phyloP scores from a whole-genome alignment of 1,140 invertebrate genomes.

The Eumeta japonica region DNA sequence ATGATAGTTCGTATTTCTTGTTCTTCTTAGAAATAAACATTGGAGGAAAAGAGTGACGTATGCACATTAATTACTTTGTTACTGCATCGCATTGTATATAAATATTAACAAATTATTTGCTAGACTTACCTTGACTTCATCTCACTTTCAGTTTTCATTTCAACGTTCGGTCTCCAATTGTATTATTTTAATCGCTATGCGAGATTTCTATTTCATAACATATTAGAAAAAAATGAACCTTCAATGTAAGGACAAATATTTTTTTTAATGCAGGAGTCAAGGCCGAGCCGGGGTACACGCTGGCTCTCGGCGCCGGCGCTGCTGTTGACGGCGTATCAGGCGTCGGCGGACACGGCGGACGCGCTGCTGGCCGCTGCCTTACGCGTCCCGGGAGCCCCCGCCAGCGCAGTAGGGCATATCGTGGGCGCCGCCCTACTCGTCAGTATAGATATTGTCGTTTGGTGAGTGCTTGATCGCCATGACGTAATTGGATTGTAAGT shows the following conservation, averaged over 20 bases:
- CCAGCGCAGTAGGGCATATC: conserved; percentile 20
- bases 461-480: conserved; percentile 25
- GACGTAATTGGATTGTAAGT: too few species aligned
- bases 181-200: too few species aligned
- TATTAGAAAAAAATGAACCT: background rate
- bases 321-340: conserved; percentile 34
- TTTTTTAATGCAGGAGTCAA: conserved; percentile 29
- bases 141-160: too few species aligned
- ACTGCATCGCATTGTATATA: too few species aligned
- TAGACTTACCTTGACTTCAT: too few species aligned
- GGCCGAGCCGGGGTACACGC: conserved; percentile 37
- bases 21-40: background rate
- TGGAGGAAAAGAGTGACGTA: too few species aligned
- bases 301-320: conserved; percentile 41
- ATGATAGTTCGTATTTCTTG: conserved; percentile 3
- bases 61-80: too few species aligned
- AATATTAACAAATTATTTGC: too few species aligned
- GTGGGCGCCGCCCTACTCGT: conserved; percentile 28
- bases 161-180: too few species aligned
- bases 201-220: background rate
- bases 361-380: conserved; percentile 29
- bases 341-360: conserved; percentile 36
- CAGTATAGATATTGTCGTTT: conserved; percentile 41
- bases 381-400: conserved; percentile 24
- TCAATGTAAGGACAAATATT: background rate